phyloP scores from a whole-genome alignment of 2,113 vertebrate species.

The Guaruba guarouba region DNA sequence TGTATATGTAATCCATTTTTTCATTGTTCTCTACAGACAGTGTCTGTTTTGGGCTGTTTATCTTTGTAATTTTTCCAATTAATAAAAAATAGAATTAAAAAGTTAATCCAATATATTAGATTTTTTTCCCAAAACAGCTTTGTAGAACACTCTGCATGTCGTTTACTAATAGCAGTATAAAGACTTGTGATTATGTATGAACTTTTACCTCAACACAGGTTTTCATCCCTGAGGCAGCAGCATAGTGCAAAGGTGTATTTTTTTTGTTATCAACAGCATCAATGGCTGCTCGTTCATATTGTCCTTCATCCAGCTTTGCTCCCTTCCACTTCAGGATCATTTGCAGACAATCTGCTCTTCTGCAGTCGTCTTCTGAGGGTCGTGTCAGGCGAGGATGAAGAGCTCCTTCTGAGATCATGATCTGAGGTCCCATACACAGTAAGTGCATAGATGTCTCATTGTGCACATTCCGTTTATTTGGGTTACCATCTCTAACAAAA shows the following conservation, averaged over 20 bases:
- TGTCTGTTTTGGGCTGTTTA: neutral
- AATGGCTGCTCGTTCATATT: constrained; percentile 90
- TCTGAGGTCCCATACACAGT: constrained; percentile 95
- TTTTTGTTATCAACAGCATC: constrained; percentile 95
- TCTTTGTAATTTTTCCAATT: neutral
- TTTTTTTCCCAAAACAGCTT: neutral
- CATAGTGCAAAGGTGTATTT: constrained; percentile 93
- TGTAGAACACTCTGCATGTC: neutral
- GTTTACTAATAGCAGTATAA: neutral
- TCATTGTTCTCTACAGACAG: neutral
- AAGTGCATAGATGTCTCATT: constrained; percentile 97
- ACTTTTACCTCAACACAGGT: constrained; percentile 91
- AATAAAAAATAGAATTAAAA: neutral
- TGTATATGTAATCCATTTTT: neutral
- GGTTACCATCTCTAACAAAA: constrained; percentile 93
- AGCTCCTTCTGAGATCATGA: constrained; percentile 90
- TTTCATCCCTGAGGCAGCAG: constrained; percentile 98
- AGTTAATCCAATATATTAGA: neutral
- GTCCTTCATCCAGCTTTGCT: constrained; percentile 93
- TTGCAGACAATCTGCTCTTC: constrained; percentile 90
- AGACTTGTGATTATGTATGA: neutral
- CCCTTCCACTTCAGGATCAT: constrained; percentile 94
- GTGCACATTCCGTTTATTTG: constrained; percentile 96
- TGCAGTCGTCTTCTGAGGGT: constrained; percentile 87
- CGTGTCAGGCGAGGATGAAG: constrained; percentile 88